Conservation (phyloP, 1,140 invertebrate genomes). For the Hirudo medicinalis region DNA sequence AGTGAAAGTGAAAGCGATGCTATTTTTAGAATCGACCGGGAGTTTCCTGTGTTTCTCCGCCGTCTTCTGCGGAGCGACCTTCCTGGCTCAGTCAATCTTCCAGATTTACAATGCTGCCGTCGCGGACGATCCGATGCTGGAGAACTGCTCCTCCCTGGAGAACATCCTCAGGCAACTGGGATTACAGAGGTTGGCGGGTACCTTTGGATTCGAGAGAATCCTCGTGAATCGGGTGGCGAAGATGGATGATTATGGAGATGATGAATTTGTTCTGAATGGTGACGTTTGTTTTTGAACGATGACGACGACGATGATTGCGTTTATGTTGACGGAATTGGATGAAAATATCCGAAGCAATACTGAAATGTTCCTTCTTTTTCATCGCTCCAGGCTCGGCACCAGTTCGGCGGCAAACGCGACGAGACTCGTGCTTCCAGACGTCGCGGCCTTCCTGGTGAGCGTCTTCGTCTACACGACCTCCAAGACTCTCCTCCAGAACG, state of each 20-base stretch:
- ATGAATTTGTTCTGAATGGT: not conserved
- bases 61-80: too few species aligned
- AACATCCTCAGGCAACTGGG: too few species aligned
- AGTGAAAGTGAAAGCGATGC: too few species aligned
- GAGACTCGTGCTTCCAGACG: constrained; percentile 9
- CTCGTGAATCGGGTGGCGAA: not conserved
- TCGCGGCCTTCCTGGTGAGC: not conserved
- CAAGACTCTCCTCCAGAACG: not conserved
- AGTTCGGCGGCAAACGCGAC: not conserved
- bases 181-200: too few species aligned
- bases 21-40: not conserved
- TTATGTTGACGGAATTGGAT: not conserved
- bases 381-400: not conserved
- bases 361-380: not conserved
- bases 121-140: not conserved
- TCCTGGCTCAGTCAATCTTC: too few species aligned
- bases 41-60: too few species aligned
- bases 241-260: not conserved
- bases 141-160: not conserved
- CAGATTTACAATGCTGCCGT: not conserved
- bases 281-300: not conserved
- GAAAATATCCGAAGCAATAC: not conserved
- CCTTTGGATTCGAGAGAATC: not conserved
- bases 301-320: not conserved
- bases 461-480: not conserved